These are phyloP conservation scores for Argyresthia albistria DNA, from an alignment of 2,888 invertebrate genomes.

Conservation along the genomic window DNA sequence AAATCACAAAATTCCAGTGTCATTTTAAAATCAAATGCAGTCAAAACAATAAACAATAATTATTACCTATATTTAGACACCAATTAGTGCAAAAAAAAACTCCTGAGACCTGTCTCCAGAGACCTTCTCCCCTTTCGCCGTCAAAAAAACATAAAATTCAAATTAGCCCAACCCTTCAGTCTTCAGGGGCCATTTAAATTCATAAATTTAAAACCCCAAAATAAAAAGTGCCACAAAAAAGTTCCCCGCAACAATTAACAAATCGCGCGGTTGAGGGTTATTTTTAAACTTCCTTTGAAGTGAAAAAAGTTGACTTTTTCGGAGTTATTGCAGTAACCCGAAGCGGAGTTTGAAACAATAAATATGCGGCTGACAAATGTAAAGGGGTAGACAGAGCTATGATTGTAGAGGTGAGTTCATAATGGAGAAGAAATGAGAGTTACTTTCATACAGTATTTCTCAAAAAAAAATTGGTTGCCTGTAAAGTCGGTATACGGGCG, in stretches of 20 bases:
- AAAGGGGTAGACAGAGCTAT: conserved; percentile 6
- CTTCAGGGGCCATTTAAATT: conserved; percentile 59
- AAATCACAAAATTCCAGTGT: too few species aligned
- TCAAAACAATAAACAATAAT: not conserved
- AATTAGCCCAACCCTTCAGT: conserved; percentile 58
- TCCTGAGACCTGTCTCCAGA: conserved; percentile 20
- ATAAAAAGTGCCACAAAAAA: conserved; percentile 39
- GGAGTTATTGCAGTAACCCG: conserved; percentile 43
- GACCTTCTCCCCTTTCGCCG: conserved; percentile 33
- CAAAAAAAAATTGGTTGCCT: too few species aligned
- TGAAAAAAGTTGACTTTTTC: conserved; percentile 13
- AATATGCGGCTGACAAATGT: conserved; percentile 42
- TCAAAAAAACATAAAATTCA: conserved; percentile 63
- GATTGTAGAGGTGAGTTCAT: too few species aligned
- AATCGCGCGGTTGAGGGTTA: conserved; percentile 61
- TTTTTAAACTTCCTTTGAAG: conserved; percentile 27
- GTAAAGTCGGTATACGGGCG: too few species aligned
- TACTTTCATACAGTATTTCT: too few species aligned
- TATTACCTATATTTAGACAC: not conserved
- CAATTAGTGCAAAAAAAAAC: not conserved
- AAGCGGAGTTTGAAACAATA: conserved; percentile 45
- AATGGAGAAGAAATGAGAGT: too few species aligned
- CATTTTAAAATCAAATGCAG: too few species aligned
- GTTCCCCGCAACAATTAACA: conserved; percentile 61
- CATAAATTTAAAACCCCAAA: conserved; percentile 50